Conservation (phyloP, 2,888 invertebrate species). For the Andrena minutula region DNA sequence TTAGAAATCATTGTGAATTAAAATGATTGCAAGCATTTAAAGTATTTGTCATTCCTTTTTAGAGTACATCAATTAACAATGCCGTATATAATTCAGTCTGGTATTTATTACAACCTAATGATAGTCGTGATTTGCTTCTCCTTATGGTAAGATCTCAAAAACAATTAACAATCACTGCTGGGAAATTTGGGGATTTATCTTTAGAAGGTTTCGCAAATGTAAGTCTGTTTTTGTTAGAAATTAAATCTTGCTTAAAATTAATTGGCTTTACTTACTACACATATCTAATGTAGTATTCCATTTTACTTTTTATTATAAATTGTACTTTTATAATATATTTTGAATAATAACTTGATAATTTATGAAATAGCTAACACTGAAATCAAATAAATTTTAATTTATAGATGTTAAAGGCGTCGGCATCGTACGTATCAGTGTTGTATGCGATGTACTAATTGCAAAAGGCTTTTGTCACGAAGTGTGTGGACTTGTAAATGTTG, state of each 20-base stretch:
- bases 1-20: not conserved
- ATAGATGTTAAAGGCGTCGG: conserved; percentile 67
- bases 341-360: not conserved
- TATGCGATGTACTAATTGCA: conserved; percentile 58
- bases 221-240: conserved; percentile 19
- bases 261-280: too few species aligned
- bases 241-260: not conserved
- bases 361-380: not conserved
- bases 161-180: conserved; percentile 62
- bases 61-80: conserved; percentile 61
- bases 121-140: conserved; percentile 53
- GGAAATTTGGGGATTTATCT: conserved; percentile 64
- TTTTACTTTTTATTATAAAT: not conserved
- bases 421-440: conserved; percentile 70
- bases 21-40: not conserved
- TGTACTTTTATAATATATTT: not conserved
- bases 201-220: conserved; percentile 63
- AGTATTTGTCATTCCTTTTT: conserved; percentile 2
- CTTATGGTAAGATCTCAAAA: conserved; percentile 65
- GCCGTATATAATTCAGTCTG: conserved; percentile 61
- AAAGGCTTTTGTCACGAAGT: not conserved
- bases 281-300: too few species aligned
- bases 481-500: not conserved
- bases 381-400: conserved; percentile 24
- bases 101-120: conserved; percentile 57